Percentiles rank a stretch among this genome's conserved stretches.
Evolutionary conservation across 1,140 invertebrate species (phyloP).

Genomic region (Platyscapa corneri): DNA sequence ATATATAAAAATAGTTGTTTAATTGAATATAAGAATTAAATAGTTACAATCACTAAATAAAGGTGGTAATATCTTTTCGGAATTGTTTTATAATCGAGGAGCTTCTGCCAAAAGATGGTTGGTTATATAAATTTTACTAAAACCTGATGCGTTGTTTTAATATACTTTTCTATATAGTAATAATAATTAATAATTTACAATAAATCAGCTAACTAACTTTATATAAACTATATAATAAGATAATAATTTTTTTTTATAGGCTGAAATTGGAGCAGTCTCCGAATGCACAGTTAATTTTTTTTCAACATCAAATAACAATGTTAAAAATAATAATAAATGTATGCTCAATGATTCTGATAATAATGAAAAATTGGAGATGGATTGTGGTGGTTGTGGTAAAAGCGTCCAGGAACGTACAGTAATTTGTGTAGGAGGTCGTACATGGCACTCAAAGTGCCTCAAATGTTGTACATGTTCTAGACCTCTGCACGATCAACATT

Average conservation of each 20-base stretch:
- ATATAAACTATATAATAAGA: no score
- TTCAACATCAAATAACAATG: constrained; percentile 11
- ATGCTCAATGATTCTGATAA: neutral
- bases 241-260: neutral
- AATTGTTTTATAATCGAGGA: no score
- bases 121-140: no score
- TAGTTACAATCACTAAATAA: no score
- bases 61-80: no score
- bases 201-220: no score
- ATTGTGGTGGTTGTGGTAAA: constrained; percentile 72
- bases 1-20: no score
- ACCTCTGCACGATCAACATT: constrained; percentile 71
- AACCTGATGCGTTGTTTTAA: no score
- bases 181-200: no score
- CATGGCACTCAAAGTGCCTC: constrained; percentile 72
- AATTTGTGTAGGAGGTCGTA: constrained; percentile 70
- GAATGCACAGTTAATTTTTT: constrained; percentile 17
- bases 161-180: no score
- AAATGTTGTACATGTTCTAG: constrained; percentile 70
- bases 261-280: neutral
- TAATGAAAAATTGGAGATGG: constrained; percentile 64
- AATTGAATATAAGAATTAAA: no score
- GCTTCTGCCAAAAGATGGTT: no score
- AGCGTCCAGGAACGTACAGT: constrained; percentile 69
- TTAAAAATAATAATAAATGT: neutral